Conservation (phyloP, 2,113 vertebrate genomes). For the Kobus ellipsiprymnus region DNA sequence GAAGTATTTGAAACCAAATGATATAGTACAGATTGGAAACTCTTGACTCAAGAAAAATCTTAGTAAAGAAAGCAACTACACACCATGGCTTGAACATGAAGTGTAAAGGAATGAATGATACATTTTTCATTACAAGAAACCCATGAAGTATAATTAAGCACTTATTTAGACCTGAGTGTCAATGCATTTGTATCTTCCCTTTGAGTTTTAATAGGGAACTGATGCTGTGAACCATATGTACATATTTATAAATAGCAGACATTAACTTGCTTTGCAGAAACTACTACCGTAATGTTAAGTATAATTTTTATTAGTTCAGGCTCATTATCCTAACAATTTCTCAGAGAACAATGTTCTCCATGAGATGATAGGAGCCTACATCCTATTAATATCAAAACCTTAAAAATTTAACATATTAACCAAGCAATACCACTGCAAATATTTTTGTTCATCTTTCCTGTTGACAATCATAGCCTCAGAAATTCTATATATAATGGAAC, state of each 20-base stretch:
- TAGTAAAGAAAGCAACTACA: not conserved
- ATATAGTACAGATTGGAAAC: not conserved
- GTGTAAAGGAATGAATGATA: not conserved
- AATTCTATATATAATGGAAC: not conserved
- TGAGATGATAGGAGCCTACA: not conserved
- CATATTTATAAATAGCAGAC: conserved; percentile 63
- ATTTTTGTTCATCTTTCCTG: not conserved
- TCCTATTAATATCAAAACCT: not conserved
- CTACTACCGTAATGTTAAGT: conserved; percentile 51
- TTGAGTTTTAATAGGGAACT: conserved; percentile 38
- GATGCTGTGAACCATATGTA: conserved; percentile 61
- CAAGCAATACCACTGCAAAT: not conserved
- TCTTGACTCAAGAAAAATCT: not conserved
- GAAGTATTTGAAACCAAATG: not conserved
- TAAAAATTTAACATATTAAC: not conserved
- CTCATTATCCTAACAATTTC: conserved; percentile 63
- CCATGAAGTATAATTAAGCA: conserved; percentile 61
- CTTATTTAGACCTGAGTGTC: conserved; percentile 40
- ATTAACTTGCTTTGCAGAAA: conserved; percentile 54
- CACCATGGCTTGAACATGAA: not conserved
- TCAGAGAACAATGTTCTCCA: conserved; percentile 32
- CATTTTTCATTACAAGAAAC: conserved; percentile 23
- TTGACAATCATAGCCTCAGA: not conserved
- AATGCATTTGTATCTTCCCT: conserved; percentile 42
- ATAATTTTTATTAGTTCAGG: conserved; percentile 70